Percentiles rank a stretch among this genome's conserved stretches.
phyloP scores from a whole-genome alignment of 1,140 invertebrate genomes.

The Ganaspis sp. region DNA sequence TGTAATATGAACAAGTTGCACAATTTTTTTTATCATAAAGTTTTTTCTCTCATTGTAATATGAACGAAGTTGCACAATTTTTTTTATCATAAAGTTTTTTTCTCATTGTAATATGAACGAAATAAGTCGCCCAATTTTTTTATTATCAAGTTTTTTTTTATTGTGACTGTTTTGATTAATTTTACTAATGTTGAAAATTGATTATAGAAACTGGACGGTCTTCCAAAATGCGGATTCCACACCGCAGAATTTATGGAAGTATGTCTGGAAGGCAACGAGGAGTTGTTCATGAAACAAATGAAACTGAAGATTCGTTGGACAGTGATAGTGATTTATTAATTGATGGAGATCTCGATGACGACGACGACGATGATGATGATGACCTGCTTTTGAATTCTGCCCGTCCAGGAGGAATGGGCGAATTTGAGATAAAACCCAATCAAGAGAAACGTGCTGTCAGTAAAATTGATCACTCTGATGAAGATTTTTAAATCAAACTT shows the following conservation, averaged over 20 bases:
- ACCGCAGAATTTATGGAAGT: slow-evolving; percentile 76
- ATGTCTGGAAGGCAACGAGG: slow-evolving; percentile 74
- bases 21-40: too few relatives aligned
- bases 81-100: too few relatives aligned
- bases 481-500: slow-evolving; percentile 68
- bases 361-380: slow-evolving; percentile 72
- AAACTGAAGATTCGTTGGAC: slow-evolving; percentile 70
- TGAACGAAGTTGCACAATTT: too few relatives aligned
- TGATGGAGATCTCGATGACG: slow-evolving; percentile 74
- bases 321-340: slow-evolving; percentile 77
- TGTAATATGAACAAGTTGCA: too few relatives aligned
- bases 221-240: slow-evolving; percentile 64
- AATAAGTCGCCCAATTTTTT: too few relatives aligned
- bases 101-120: too few relatives aligned
- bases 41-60: too few relatives aligned
- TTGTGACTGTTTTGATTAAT: too few relatives aligned
- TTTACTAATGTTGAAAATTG: neutral
- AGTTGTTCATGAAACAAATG: slow-evolving; percentile 68
- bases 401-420: slow-evolving; percentile 54
- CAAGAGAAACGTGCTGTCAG: slow-evolving; percentile 67
- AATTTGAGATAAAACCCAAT: slow-evolving; percentile 64
- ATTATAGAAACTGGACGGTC: slow-evolving; percentile 59
- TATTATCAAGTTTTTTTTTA: too few relatives aligned
- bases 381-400: slow-evolving; percentile 64
- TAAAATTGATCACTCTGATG: slow-evolving; percentile 70